phyloP scores from a whole-genome alignment of 1,140 invertebrate species.

The Tetramorium simillimum region DNA sequence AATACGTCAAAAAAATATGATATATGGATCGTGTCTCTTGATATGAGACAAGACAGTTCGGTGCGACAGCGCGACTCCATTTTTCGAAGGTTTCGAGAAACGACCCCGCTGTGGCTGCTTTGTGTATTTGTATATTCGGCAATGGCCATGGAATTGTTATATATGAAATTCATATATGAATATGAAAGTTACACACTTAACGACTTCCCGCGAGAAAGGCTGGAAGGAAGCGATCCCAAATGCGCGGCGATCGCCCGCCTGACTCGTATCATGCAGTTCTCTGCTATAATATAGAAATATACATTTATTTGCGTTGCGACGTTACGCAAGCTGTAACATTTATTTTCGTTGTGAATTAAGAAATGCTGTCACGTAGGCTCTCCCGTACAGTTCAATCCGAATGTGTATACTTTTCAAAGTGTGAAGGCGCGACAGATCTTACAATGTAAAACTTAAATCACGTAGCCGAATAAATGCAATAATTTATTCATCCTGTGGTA shows the following conservation, averaged over 20 bases:
- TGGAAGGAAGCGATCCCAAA: neutral
- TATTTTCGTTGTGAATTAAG: neutral
- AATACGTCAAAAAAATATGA: neutral
- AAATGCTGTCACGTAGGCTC: conserved; percentile 2
- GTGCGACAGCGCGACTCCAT: neutral
- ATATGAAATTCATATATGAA: neutral
- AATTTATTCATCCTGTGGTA: neutral
- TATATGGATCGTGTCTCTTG: neutral
- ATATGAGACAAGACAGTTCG: neutral
- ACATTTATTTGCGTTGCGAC: conserved; percentile 8
- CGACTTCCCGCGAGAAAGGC: neutral
- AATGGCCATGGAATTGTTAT: neutral
- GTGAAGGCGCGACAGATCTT: neutral
- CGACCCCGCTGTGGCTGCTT: neutral
- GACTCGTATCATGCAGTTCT: neutral
- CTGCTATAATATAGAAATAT: neutral
- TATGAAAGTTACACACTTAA: neutral
- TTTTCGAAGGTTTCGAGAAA: neutral
- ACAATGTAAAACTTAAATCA: neutral
- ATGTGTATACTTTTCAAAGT: neutral
- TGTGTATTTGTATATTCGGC: neutral
- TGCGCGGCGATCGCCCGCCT: neutral
- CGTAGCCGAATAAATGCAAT: conserved; percentile 18
- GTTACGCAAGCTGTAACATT: conserved; percentile 5
- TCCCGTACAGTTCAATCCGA: neutral